Percentiles rank a stretch among this genome's conserved stretches.
phyloP scores from a whole-genome alignment of 2,797 vertebrate species.

The Tapera naevia region DNA sequence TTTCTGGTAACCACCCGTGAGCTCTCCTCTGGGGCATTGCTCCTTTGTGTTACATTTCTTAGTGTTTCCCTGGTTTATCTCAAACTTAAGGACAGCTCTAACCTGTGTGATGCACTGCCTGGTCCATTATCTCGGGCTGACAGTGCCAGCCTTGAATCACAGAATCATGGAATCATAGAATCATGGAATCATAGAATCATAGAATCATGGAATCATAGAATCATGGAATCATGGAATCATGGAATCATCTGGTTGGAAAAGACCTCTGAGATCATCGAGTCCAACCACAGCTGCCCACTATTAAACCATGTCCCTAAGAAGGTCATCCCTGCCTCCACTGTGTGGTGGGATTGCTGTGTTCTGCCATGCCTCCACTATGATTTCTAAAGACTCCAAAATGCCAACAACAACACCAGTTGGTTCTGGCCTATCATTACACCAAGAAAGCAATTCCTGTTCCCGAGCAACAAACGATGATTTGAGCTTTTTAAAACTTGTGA shows the following conservation, averaged over 20 bases:
- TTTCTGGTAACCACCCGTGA: neutral
- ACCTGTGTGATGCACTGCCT: neutral
- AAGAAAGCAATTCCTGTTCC: neutral
- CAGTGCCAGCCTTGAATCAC: neutral
- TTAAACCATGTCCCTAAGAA: no score
- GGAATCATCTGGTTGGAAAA: no score
- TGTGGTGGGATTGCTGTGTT: rapidly evolving
- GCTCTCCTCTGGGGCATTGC: neutral
- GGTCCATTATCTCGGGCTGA: neutral
- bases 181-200: no score
- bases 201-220: no score
- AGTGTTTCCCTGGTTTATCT: neutral
- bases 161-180: no score
- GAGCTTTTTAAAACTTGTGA: neutral
- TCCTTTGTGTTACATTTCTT: neutral
- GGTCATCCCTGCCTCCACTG: neutral
- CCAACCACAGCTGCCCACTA: no score
- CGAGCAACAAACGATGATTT: neutral
- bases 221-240: no score
- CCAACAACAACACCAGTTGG: neutral
- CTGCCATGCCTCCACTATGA: neutral
- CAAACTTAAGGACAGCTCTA: neutral
- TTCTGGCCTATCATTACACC: neutral
- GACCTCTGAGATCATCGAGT: no score
- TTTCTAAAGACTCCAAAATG: neutral